Percentiles rank a stretch among this genome's conserved stretches.
Evolutionary conservation across 2,113 vertebrate genomes (phyloP).

Genomic region (Podocnemis expansa): DNA sequence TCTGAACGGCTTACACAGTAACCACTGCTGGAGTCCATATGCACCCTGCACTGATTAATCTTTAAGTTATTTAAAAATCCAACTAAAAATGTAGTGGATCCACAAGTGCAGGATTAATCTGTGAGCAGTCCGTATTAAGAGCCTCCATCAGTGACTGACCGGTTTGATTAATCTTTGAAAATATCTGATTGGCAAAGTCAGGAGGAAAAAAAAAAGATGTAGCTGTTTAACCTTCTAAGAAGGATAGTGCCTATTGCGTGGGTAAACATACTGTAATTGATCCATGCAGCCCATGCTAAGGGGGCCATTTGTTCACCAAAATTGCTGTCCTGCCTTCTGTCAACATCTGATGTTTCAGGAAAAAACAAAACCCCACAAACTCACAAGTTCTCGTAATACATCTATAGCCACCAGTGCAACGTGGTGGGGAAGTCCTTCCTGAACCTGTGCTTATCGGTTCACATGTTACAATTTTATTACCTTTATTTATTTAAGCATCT

Average conservation of each 20-base stretch:
- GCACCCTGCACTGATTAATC: conserved; percentile 22
- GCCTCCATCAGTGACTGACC: background rate
- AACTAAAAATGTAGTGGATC: conserved; percentile 22
- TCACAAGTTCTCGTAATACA: background rate
- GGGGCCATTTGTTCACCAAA: background rate
- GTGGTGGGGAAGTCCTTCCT: background rate
- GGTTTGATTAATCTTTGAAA: conserved; percentile 9
- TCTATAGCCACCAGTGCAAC: background rate
- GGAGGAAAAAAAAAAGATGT: background rate
- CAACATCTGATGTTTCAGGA: background rate
- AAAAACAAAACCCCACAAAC: background rate
- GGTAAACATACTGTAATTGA: background rate
- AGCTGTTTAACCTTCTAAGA: background rate
- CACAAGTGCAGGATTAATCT: conserved; percentile 27
- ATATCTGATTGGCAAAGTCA: background rate
- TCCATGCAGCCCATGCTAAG: background rate
- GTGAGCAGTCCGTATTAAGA: conserved; percentile 9
- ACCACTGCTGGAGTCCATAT: conserved; percentile 20
- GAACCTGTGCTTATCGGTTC: background rate
- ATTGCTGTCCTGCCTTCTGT: background rate
- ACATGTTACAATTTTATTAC: background rate
- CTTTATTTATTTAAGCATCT: background rate
- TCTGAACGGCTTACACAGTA: conserved; percentile 39
- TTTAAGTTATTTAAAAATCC: conserved; percentile 17
- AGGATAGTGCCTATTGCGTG: background rate